Evolutionary conservation across 2,888 invertebrate genomes (phyloP).

Genomic region (Hyppa rectilinea): DNA sequence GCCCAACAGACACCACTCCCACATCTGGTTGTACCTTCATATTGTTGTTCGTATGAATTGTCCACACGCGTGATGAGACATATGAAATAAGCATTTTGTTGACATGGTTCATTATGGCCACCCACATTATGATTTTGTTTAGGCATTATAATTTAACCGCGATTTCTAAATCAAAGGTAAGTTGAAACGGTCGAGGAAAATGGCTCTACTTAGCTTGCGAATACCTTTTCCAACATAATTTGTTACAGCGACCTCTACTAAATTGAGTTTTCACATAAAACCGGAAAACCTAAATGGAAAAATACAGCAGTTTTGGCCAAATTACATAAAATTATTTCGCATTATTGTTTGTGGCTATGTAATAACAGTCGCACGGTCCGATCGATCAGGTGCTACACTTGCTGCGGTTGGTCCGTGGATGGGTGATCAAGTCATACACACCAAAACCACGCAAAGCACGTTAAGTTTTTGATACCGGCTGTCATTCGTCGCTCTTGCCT

Average conservation of each 20-base stretch:
- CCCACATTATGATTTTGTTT: not conserved
- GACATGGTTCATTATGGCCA: not conserved
- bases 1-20: conserved; percentile 21
- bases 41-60: conserved; percentile 14
- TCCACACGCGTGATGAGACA: conserved; percentile 40
- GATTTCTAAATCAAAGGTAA: not conserved
- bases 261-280: not conserved
- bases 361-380: no score
- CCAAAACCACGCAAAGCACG: no score
- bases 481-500: no score
- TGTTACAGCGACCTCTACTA: not conserved
- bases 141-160: not conserved
- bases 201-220: not conserved
- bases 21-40: conserved; percentile 5
- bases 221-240: not conserved
- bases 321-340: no score
- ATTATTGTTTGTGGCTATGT: no score
- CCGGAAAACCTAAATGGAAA: not conserved
- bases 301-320: not conserved
- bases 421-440: no score
- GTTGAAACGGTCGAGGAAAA: not conserved
- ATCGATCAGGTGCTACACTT: no score
- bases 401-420: no score
- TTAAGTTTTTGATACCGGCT: no score
- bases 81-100: conserved; percentile 18